phyloP scores from a whole-genome alignment of 1,140 invertebrate species.

The Cryptotermes secundus region DNA sequence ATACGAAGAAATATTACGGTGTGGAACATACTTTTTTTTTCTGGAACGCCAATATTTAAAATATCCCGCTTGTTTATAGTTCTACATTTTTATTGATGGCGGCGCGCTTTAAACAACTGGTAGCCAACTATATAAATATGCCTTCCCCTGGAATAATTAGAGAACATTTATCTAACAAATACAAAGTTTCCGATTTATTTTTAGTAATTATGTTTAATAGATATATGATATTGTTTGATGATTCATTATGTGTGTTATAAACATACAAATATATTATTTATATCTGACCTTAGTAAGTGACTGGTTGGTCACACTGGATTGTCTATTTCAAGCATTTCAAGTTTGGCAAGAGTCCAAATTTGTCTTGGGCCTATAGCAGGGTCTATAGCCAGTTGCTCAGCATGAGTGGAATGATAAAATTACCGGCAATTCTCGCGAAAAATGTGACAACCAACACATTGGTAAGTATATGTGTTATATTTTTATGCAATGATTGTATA shows the following conservation, averaged over 20 bases:
- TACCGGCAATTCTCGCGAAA: conserved; percentile 27
- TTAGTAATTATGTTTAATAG: not conserved
- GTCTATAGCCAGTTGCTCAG: not conserved
- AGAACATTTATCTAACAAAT: not conserved
- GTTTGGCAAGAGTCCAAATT: not conserved
- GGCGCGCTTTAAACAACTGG: not conserved
- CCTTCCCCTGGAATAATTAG: not conserved
- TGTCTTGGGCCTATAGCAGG: not conserved
- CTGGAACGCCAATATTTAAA: too few species aligned
- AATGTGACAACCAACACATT: conserved; percentile 17
- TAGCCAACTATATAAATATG: not conserved
- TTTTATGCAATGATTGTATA: not conserved
- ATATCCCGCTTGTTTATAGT: too few species aligned
- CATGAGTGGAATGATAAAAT: conserved; percentile 31
- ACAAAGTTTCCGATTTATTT: not conserved
- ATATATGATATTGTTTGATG: not conserved
- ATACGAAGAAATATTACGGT: too few species aligned
- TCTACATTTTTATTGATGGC: too few species aligned
- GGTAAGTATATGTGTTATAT: conserved; percentile 24
- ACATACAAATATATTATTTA: not conserved
- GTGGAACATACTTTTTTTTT: too few species aligned
- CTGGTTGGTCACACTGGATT: not conserved
- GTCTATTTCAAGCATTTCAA: not conserved
- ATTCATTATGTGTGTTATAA: not conserved
- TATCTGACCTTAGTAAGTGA: not conserved